Evolutionary conservation across 2,113 vertebrate species (phyloP).

Genomic region (Salminus brasiliensis): DNA sequence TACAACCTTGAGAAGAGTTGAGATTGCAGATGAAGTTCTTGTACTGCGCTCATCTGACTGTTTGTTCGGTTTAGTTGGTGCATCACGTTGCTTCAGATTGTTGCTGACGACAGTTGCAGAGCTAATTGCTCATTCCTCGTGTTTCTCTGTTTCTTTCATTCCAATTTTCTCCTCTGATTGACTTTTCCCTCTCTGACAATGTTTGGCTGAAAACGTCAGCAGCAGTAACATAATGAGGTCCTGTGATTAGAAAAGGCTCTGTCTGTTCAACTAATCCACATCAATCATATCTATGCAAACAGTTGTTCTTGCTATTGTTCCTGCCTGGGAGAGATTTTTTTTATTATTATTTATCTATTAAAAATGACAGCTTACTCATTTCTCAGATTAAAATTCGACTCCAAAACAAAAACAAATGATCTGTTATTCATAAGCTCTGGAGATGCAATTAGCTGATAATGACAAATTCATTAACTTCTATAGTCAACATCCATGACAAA

Average conservation of each 20-base stretch:
- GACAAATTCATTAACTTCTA: constrained; percentile 55
- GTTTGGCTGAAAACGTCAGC: constrained; percentile 23
- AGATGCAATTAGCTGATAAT: constrained; percentile 65
- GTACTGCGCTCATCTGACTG: constrained; percentile 2
- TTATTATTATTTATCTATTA: constrained; percentile 55
- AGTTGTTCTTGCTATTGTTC: neutral
- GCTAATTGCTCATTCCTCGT: constrained; percentile 39
- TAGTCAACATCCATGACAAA: neutral
- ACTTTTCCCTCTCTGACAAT: constrained; percentile 29
- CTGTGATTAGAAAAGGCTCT: constrained; percentile 16
- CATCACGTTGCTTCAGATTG: constrained; percentile 33
- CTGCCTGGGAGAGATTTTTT: constrained; percentile 34
- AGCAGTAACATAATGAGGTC: constrained; percentile 5
- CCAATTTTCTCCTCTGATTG: constrained; percentile 30
- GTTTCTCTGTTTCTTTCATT: constrained; percentile 24
- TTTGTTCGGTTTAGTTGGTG: constrained; percentile 4
- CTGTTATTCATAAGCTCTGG: constrained; percentile 49
- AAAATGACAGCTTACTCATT: constrained; percentile 40
- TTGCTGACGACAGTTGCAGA: constrained; percentile 28
- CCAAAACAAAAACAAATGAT: constrained; percentile 56
- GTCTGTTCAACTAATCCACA: constrained; percentile 26
- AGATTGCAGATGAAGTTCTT: constrained; percentile 44
- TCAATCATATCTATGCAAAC: constrained; percentile 25
- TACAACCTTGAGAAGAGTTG: constrained; percentile 64
- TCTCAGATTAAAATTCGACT: constrained; percentile 43